phyloP scores from a whole-genome alignment of 1,140 invertebrate species.

The Atta cephalotes region DNA sequence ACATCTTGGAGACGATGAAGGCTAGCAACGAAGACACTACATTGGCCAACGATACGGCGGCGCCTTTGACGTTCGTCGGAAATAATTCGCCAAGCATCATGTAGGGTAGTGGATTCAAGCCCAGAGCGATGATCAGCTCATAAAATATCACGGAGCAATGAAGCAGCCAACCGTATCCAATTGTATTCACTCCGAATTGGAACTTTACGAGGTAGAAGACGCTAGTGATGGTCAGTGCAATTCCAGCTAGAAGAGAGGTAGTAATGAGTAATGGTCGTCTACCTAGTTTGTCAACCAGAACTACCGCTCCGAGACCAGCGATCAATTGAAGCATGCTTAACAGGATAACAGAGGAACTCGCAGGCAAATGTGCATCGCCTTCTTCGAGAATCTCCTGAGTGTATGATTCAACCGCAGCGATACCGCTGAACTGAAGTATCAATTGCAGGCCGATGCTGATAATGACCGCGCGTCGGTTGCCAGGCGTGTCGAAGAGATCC shows the following conservation, averaged over 20 bases:
- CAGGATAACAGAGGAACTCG: slow-evolving; percentile 86
- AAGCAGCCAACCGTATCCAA: slow-evolving; percentile 85
- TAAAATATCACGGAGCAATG: slow-evolving; percentile 87
- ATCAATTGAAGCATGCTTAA: slow-evolving; percentile 90
- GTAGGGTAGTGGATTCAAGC: slow-evolving; percentile 88
- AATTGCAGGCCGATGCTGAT: slow-evolving; percentile 88
- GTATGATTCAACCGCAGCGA: slow-evolving; percentile 90
- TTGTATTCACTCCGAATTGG: slow-evolving; percentile 80
- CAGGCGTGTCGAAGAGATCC: slow-evolving; percentile 83
- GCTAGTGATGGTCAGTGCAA: slow-evolving; percentile 82
- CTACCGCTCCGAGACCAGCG: slow-evolving; percentile 86
- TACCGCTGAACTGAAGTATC: slow-evolving; percentile 89
- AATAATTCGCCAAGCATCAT: slow-evolving; percentile 89
- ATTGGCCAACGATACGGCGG: slow-evolving; percentile 85
- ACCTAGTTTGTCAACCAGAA: slow-evolving; percentile 87
- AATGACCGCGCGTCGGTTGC: slow-evolving; percentile 84
- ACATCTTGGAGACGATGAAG: slow-evolving; percentile 87
- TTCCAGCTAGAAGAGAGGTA: slow-evolving; percentile 86
- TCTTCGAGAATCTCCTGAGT: slow-evolving; percentile 88
- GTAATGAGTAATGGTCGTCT: slow-evolving; percentile 87
- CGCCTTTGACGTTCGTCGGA: slow-evolving; percentile 88
- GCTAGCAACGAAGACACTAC: slow-evolving; percentile 84
- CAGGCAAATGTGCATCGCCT: slow-evolving; percentile 85
- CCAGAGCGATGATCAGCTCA: slow-evolving; percentile 87
- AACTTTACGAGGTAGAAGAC: slow-evolving; percentile 86